Conservation (phyloP, 2,888 invertebrate species). For the Brachyopa scutellaris region DNA sequence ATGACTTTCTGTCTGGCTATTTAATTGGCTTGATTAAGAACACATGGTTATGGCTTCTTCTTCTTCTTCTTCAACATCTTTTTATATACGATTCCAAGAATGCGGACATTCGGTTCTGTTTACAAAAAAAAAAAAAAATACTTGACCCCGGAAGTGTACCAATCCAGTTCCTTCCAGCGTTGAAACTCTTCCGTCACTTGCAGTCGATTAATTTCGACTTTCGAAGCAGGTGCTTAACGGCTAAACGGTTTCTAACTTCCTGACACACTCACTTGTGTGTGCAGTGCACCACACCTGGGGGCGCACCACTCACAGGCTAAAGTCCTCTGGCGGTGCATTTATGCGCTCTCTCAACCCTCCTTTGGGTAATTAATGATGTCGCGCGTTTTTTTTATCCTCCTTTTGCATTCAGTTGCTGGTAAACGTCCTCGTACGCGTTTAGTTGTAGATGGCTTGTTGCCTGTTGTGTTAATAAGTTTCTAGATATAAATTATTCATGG, state of each 20-base stretch:
- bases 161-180: background rate
- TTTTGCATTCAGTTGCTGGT: background rate
- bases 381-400: conserved; percentile 32
- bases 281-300: conserved; percentile 46
- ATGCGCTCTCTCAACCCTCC: conserved; percentile 12
- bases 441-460: conserved; percentile 67
- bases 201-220: conserved; percentile 55
- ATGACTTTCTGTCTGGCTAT: conserved; percentile 33
- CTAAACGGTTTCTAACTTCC: conserved; percentile 21
- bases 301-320: background rate
- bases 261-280: conserved; percentile 4
- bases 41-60: conserved; percentile 59
- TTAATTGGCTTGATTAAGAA: conserved; percentile 67
- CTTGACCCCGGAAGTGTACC: conserved; percentile 23
- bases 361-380: conserved; percentile 65
- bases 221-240: conserved; percentile 38
- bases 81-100: conserved; percentile 33
- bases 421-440: conserved; percentile 17
- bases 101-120: background rate
- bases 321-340: conserved; percentile 10
- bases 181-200: conserved; percentile 4
- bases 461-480: conserved; percentile 72
- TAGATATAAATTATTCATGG: conserved; percentile 71
- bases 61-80: no score
- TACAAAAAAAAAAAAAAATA: background rate